phyloP scores from a whole-genome alignment of 2,113 vertebrate species.

The Saccopteryx bilineata region DNA sequence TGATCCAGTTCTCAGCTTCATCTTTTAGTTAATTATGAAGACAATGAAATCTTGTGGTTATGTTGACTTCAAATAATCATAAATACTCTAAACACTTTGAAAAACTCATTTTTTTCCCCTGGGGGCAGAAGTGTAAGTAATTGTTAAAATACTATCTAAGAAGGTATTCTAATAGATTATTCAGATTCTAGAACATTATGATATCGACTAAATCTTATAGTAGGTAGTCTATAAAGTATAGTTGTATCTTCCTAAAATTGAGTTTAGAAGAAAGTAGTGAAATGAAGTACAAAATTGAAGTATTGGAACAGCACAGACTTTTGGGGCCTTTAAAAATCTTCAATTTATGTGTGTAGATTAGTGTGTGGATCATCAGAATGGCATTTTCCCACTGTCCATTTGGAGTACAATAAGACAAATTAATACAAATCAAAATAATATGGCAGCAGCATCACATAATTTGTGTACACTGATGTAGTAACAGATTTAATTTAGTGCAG shows the following conservation, averaged over 20 bases:
- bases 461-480: slow-evolving; percentile 78
- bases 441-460: slow-evolving; percentile 80
- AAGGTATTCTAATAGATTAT: slow-evolving; percentile 5
- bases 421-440: slow-evolving; percentile 84
- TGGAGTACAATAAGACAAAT: slow-evolving; percentile 80
- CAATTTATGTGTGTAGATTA: slow-evolving; percentile 63
- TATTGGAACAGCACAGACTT: neutral
- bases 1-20: neutral
- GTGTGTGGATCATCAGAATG: slow-evolving; percentile 67
- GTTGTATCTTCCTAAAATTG: slow-evolving; percentile 25
- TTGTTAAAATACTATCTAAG: neutral
- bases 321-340: slow-evolving; percentile 44
- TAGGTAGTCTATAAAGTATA: neutral
- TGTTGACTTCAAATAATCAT: neutral
- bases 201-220: neutral
- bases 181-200: neutral
- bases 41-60: slow-evolving; percentile 27
- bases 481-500: slow-evolving; percentile 80
- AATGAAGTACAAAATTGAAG: slow-evolving; percentile 35
- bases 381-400: slow-evolving; percentile 81
- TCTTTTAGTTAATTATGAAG: slow-evolving; percentile 37
- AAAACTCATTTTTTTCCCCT: neutral
- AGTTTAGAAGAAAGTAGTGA: slow-evolving; percentile 30
- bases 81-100: neutral
- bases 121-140: neutral